Evolutionary conservation across 2,797 vertebrate genomes (phyloP), one percentile per base, ranked within the genome.

Genomic region (Coranthus polyacanthus): DNA sequence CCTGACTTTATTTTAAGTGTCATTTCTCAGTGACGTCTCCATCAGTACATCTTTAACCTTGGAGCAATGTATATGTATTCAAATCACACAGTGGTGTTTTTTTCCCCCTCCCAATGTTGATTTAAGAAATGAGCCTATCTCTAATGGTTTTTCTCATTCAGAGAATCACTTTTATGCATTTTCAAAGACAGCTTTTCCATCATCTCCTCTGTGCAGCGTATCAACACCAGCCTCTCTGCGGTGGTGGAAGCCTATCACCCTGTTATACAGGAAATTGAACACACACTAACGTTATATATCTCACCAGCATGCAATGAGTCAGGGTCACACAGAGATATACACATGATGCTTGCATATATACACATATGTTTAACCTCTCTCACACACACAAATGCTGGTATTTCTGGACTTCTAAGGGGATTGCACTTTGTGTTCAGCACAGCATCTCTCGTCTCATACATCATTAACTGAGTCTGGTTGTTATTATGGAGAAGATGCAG

Each of bases 401-500:
- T 72, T 79, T 37, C 51, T 22, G 56, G 43, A 38, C 52, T 71
- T 84, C 75, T 65, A 57, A 37, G 55, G 32, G 71, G 83, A 53
- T 21, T 68, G 62, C 60, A 54, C 41, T 80, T 34, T 32, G 34
- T 36, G 75, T 67, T 66, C 63, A 57, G 50, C 62, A 52, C 54
- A 75, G 63, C 53, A 72, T 78, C 72, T 72, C 58, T 50, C 38
- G n/a, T n/a, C 77, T 87, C 85, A 81, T 83, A 86, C 80, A 89
- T 89, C 83, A 92, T 91, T 87, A 88, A 81, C 61, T 78, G 70
- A 84, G 74, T 43, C 79, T 53, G 72, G 38, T 38, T 85, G 78
- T 90, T 91, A 90, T 89, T 87, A 88, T 79, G 77, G 79, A 72
- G 57, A 79, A 79, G 79, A 88, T 73, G 70, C 69, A 79, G 72